Base-by-base conservation (phyloP, 2,797 vertebrate species). In the Microctenopoma stevenorrisi region DNA sequence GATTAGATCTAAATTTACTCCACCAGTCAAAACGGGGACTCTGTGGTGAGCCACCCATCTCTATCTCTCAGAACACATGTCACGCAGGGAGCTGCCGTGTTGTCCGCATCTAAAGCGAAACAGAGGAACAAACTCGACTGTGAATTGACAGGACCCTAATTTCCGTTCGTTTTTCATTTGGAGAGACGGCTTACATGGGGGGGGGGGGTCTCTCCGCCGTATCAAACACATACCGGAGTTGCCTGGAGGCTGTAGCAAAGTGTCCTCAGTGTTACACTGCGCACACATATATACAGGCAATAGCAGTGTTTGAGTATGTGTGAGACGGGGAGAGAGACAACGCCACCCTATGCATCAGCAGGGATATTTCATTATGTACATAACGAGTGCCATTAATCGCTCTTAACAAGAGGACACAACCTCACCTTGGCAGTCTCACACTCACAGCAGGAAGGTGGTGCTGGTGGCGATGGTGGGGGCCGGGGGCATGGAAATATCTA, bases 341-440 rank as follows among this genome's bases (percentile, higher is more conserved):
- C 81, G 71, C 83, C 89, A 86, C 73, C 86, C 88, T 88, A 91
- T 85, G 88, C 91, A 93, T 91, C 89, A 88, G 90, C 87, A 88
- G 89, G 88, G 91, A 93, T 93, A 91, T 93, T 94, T 94, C 92
- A 93, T 94, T 93, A 94, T 92, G 90, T 93, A 92, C 91, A 92
- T 93, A 93, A 94, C 91, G 85, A 94, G 93, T 89, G 85, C 91
- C 93, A 93, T 94, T 94, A 94, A 94, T 93, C 87, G 91, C 90
- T 93, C 91, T 91, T 93, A 94, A 95, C 93, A 94, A 94, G 93
- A 93, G 93, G 94, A 94, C 93, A 82, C 91, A 92, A 93, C 92
- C 93, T 94, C 92, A 92, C 92, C 91, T 93, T 93, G 91, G 89
- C 90, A 90, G 89, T 92, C 90, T 93, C 77, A 83, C 84, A 90